These are phyloP conservation scores for Cerceris ruficornis DNA, from an alignment of 2,888 invertebrate species.

Conservation along the genomic window DNA sequence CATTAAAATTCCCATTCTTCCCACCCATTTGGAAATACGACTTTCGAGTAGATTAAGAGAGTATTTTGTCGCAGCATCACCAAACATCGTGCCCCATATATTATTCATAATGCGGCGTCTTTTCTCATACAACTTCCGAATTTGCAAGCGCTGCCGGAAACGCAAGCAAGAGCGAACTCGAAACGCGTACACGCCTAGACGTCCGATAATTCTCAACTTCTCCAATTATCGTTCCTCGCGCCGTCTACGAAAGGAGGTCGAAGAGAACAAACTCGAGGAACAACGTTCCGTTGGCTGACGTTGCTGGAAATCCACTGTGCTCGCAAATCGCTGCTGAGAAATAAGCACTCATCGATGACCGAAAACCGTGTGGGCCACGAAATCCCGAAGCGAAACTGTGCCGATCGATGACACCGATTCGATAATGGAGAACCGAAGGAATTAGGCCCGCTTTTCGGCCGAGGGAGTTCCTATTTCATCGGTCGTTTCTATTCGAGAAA, in stretches of 20 bases:
- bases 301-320: constrained; percentile 28
- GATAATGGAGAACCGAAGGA: not conserved
- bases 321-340: constrained; percentile 23
- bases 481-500: no score
- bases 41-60: no score
- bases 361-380: constrained; percentile 2
- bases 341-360: constrained; percentile 42
- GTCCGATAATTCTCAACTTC: constrained; percentile 61
- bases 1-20: no score
- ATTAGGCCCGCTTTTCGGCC: no score
- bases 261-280: constrained; percentile 45
- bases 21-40: no score
- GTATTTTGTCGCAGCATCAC: no score
- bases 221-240: constrained; percentile 60
- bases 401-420: not conserved
- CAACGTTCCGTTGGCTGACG: constrained; percentile 47
- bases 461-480: no score
- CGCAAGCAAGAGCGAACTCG: constrained; percentile 16
- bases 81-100: not conserved
- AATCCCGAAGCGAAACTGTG: not conserved
- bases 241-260: constrained; percentile 48
- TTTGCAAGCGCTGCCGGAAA: not conserved
- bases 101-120: not conserved
- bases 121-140: not conserved
- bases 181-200: constrained; percentile 26